Conservation (phyloP, 2,888 invertebrate species). For the Ophion slaviceki region DNA sequence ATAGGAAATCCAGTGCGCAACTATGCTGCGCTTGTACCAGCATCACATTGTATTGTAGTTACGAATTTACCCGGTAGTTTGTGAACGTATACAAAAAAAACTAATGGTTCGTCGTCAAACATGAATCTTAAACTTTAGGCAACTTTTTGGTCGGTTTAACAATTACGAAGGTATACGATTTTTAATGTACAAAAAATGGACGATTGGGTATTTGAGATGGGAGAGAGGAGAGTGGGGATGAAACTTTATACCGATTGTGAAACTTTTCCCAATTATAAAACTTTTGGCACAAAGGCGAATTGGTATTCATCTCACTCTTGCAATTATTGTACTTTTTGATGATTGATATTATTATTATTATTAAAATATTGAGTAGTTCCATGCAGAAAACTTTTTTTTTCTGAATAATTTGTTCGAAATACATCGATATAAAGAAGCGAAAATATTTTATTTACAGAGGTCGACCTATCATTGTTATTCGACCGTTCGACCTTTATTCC, state of each 20-base stretch:
- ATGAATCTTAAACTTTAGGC: conserved; percentile 76
- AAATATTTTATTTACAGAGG: conserved; percentile 14
- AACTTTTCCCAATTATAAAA: conserved; percentile 30
- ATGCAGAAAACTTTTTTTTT: conserved; percentile 21
- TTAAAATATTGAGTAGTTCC: conserved; percentile 36
- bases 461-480: conserved; percentile 26
- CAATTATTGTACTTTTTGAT: conserved; percentile 49
- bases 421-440: conserved; percentile 11
- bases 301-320: conserved; percentile 40
- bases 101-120: conserved; percentile 60
- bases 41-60: conserved; percentile 79
- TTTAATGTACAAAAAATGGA: conserved; percentile 82
- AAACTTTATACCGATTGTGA: conserved; percentile 39
- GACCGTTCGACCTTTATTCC: conserved; percentile 21
- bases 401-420: conserved; percentile 21
- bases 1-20: conserved; percentile 60
- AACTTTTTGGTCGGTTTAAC: conserved; percentile 80
- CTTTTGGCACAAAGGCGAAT: conserved; percentile 46
- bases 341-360: conserved; percentile 50
- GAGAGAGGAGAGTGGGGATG: conserved; percentile 12
- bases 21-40: conserved; percentile 38
- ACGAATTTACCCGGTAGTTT: conserved; percentile 82
- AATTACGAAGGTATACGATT: conserved; percentile 83
- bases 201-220: conserved; percentile 60
- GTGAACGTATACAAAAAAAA: conserved; percentile 73